A percentile compares a stretch with the other conserved stretches of the same genome.
Evolutionary conservation across 2,888 invertebrate species (phyloP).

Genomic region (Helicoverpa assulta): DNA sequence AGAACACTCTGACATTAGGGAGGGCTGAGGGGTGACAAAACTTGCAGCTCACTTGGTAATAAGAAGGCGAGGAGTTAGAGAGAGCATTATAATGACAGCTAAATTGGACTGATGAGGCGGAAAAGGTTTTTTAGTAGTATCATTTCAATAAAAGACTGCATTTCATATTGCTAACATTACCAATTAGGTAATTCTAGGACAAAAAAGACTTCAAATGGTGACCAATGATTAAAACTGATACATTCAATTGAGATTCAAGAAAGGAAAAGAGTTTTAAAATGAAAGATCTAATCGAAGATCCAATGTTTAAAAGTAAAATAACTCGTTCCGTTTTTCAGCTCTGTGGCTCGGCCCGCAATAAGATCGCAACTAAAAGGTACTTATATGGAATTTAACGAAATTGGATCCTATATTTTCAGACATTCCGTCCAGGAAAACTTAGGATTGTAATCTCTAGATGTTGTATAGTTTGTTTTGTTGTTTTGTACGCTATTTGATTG

Average conservation of each 20-base stretch:
- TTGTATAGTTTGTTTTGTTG: conserved; percentile 11
- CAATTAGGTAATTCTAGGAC: too few relatives aligned
- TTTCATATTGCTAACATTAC: too few relatives aligned
- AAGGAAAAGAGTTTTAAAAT: neutral
- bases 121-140: too few relatives aligned
- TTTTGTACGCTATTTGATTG: conserved; percentile 11
- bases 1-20: too few relatives aligned
- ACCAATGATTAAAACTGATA: conserved; percentile 23
- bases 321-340: conserved; percentile 1
- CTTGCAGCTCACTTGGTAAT: too few relatives aligned
- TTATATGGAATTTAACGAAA: conserved; percentile 40
- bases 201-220: too few relatives aligned
- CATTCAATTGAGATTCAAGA: neutral
- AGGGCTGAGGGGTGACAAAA: too few relatives aligned
- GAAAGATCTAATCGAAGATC: neutral
- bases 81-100: too few relatives aligned
- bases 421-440: conserved; percentile 21
- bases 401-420: conserved; percentile 30
- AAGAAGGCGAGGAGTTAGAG: too few relatives aligned
- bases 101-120: too few relatives aligned
- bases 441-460: conserved; percentile 31
- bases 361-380: conserved; percentile 33
- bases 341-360: conserved; percentile 8
- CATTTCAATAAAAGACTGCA: too few relatives aligned
- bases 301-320: conserved; percentile 7